Percentiles rank a stretch among this genome's conserved stretches.
Conservation (phyloP, 2,113 vertebrate genomes). For the Pogonocichla stellata region DNA sequence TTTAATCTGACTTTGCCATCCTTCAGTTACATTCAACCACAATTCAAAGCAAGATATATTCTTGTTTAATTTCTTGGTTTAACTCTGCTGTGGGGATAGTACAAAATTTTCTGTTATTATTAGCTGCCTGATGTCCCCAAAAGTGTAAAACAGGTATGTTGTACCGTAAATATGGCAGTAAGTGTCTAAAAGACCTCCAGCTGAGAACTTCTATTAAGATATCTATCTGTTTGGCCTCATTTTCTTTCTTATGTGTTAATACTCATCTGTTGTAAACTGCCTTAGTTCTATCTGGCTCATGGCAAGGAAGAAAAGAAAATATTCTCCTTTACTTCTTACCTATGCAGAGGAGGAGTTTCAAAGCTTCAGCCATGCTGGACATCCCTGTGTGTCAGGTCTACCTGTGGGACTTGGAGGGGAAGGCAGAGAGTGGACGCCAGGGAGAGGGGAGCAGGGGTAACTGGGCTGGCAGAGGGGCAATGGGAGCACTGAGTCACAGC, state of each 20-base stretch:
- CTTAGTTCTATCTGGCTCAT: background rate
- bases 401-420: background rate
- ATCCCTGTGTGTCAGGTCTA: fast-evolving
- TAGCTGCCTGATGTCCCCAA: background rate
- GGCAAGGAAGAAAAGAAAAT: background rate
- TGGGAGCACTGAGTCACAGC: fast-evolving
- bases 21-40: background rate
- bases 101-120: background rate
- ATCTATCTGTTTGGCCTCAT: background rate
- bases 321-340: background rate
- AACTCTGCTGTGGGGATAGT: background rate
- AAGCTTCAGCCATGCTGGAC: fast-evolving
- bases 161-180: background rate
- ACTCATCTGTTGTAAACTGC: background rate
- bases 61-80: background rate
- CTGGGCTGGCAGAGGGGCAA: background rate
- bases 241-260: background rate
- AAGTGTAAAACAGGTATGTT: background rate
- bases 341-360: background rate
- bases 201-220: background rate
- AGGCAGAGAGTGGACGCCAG: fast-evolving
- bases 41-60: background rate
- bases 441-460: fast-evolving
- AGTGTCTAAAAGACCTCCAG: background rate
- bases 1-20: background rate